Conservation (phyloP, 2,888 invertebrate species). For the Mimachlamys varia region DNA sequence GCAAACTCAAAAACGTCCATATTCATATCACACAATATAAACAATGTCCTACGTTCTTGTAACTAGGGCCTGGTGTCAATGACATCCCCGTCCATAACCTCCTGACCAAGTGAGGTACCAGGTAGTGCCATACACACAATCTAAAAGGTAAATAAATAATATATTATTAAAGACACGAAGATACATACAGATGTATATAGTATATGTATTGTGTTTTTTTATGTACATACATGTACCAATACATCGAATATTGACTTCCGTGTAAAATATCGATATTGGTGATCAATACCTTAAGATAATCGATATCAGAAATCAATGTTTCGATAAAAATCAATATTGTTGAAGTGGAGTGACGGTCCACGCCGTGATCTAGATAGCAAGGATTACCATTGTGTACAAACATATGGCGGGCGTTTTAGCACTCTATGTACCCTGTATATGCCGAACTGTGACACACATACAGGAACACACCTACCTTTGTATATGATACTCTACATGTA, state of each 20-base stretch:
- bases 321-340: neutral
- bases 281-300: neutral
- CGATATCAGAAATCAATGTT: conserved; percentile 1
- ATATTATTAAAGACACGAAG: too few species aligned
- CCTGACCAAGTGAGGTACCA: too few species aligned
- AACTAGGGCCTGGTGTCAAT: too few species aligned
- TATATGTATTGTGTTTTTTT: too few species aligned
- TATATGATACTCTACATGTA: neutral
- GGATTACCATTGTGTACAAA: neutral
- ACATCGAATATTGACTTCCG: neutral
- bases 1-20: too few species aligned
- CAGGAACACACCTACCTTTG: neutral
- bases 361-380: neutral
- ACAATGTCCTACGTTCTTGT: too few species aligned
- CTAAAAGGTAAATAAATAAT: too few species aligned
- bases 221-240: too few species aligned
- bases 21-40: too few species aligned
- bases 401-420: neutral
- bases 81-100: too few species aligned
- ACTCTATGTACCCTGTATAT: neutral
- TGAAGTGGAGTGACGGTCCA: neutral
- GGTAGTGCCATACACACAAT: too few species aligned
- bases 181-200: too few species aligned
- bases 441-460: neutral
- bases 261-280: neutral